A percentile compares a stretch with the other conserved stretches of the same genome.
Evolutionary conservation across 53 echinoderm and acorn worm genomes (phyloP).

Genomic region (Hippasteria phrygiana): DNA sequence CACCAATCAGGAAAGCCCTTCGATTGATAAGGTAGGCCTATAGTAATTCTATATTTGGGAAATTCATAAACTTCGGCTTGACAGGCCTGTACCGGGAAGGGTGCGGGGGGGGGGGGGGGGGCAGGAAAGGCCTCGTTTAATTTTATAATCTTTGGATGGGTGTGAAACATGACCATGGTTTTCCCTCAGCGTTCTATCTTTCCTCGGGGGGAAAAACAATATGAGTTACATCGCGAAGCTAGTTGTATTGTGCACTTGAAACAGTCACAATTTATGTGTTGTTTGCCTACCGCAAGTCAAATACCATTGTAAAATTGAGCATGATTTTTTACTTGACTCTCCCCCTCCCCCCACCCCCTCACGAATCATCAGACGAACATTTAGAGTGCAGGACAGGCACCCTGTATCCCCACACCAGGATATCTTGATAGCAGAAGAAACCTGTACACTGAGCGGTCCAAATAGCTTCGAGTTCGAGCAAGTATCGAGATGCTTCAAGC

Average conservation of each 20-base stretch:
- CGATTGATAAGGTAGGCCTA: slow-evolving; percentile 11
- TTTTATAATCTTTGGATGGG: too few species aligned
- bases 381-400: background rate
- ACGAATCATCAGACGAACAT: background rate
- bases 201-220: too few species aligned
- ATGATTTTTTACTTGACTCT: background rate
- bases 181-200: too few species aligned
- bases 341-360: background rate
- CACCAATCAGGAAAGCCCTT: background rate
- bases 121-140: too few species aligned
- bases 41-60: background rate
- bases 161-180: too few species aligned
- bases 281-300: too few species aligned
- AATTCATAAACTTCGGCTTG: background rate
- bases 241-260: too few species aligned
- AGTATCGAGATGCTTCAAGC: background rate
- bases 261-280: too few species aligned
- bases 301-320: background rate
- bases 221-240: too few species aligned
- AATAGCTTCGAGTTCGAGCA: slow-evolving; percentile 10
- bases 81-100: background rate
- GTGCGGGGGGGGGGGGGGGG: background rate
- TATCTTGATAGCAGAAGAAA: background rate
- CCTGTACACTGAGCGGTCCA: background rate
- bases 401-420: background rate